Evolutionary conservation across 2,113 vertebrate species (phyloP), one percentile per base, ranked within the genome.

Genomic region (Pardalotus punctatus): DNA sequence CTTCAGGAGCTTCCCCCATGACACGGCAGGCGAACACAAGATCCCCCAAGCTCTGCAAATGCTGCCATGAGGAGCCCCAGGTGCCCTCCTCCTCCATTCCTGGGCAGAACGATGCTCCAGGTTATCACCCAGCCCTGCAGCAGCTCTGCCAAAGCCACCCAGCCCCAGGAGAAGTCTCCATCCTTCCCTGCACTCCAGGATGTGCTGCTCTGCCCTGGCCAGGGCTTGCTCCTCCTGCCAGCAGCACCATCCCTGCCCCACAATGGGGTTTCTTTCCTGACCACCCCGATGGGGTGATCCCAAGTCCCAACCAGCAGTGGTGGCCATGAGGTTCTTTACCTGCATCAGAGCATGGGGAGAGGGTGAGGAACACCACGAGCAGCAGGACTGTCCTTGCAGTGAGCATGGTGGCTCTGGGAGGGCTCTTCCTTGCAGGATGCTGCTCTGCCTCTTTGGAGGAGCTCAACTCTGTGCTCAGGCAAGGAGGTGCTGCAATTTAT

Each of bases 301-400:
- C 1, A 0, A 62, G 47, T 23, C 48, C 71, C 3, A 4, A 10
- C 3, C 43, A 3, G 0, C 50, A 42, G 40, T 1, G 4, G 50
- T 12, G 51, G 11, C 60, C 14, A 2, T 0, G 11, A 36, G 50
- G 33, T 14, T 21, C 27, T 60, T 73, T 53, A 94, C 88, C 65
- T 84, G 31, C 22, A 12, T 2, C 1, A 0, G 17, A 62, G 78
- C 0, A 0, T 3, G 29, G 38, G 12, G 33, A 92, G 61, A 79
- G 9, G 15, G 6, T 7, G 35, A 93, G 66, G 4, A 96, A 53
- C 70, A 58, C 3, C 5, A 3, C 0, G 0, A 94, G 86, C 66
- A 82, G 10, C 82, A 85, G 61, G 65, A n/a, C 29, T 1, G 5
- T 42, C 66, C 45, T 82, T 43, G 48, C 47, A 50, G 10, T 1